These are phyloP conservation scores for Macrobrachium nipponense DNA, from an alignment of 1,140 invertebrate species.

Conservation along the genomic window DNA sequence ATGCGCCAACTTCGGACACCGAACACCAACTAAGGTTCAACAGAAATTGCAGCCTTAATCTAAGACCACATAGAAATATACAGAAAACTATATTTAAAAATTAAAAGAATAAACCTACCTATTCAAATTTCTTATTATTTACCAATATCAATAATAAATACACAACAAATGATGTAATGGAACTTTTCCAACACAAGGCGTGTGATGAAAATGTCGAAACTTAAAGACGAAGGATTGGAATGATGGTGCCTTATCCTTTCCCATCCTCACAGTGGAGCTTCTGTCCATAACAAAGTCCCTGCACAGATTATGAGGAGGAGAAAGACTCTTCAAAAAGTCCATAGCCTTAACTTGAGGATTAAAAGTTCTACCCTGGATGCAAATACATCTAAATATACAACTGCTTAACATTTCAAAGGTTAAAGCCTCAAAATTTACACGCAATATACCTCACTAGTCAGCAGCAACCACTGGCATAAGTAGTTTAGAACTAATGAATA, in stretches of 20 bases:
- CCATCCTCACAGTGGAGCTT: constrained; percentile 39
- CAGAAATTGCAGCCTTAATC: constrained; percentile 33
- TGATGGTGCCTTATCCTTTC: constrained; percentile 48
- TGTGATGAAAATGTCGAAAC: constrained; percentile 28
- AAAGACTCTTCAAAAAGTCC: constrained; percentile 2
- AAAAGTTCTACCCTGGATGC: neutral
- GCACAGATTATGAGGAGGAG: constrained; percentile 3
- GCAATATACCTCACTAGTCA: constrained; percentile 17
- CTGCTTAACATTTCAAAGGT: constrained; percentile 27
- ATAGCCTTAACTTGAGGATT: neutral
- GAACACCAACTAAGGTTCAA: constrained; percentile 41
- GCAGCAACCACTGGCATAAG: constrained; percentile 23
- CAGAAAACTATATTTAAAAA: constrained; percentile 24
- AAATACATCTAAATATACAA: constrained; percentile 40
- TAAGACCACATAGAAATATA: constrained; percentile 43
- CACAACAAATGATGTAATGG: constrained; percentile 55
- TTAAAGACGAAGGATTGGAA: constrained; percentile 38
- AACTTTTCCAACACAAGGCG: constrained; percentile 38
- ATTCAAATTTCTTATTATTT: constrained; percentile 52
- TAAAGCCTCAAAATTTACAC: constrained; percentile 29
- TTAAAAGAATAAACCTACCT: constrained; percentile 46
- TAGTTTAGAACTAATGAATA: constrained; percentile 14
- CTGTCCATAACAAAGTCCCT: constrained; percentile 8
- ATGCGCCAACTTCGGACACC: constrained; percentile 26
- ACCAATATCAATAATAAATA: constrained; percentile 56